Evolutionary conservation across 2,797 vertebrate species (phyloP).

Genomic region (Diceros bicornis): DNA sequence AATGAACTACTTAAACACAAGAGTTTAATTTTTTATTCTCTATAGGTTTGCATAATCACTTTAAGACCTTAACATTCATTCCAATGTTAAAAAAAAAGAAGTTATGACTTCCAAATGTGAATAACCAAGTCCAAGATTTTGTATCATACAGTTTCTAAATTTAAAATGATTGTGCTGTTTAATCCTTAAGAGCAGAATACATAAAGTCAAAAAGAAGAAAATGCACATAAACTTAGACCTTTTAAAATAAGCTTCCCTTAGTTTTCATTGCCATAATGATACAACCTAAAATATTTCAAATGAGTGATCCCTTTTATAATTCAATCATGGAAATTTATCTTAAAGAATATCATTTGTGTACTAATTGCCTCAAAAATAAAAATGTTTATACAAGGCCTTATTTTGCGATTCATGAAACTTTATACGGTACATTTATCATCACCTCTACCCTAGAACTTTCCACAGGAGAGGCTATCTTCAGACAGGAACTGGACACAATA

Average conservation of each 20-base stretch:
- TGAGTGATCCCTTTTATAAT: background rate
- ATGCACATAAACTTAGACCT: background rate
- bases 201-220: background rate
- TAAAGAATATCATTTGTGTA: background rate
- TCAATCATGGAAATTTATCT: background rate
- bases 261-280: background rate
- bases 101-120: slow-evolving; percentile 22
- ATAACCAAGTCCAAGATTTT: background rate
- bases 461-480: background rate
- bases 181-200: background rate
- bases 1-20: background rate
- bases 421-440: background rate
- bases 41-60: background rate
- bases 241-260: background rate
- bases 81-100: background rate
- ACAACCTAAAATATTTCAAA: slow-evolving; percentile 22
- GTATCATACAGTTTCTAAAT: slow-evolving; percentile 21
- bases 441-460: background rate
- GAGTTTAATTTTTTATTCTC: background rate
- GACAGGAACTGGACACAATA: background rate
- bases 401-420: background rate
- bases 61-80: background rate
- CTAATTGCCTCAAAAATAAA: background rate
- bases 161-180: background rate
- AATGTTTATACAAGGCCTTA: background rate